Conservation (phyloP, 2,113 vertebrate genomes). For the Actinemys pallida region DNA sequence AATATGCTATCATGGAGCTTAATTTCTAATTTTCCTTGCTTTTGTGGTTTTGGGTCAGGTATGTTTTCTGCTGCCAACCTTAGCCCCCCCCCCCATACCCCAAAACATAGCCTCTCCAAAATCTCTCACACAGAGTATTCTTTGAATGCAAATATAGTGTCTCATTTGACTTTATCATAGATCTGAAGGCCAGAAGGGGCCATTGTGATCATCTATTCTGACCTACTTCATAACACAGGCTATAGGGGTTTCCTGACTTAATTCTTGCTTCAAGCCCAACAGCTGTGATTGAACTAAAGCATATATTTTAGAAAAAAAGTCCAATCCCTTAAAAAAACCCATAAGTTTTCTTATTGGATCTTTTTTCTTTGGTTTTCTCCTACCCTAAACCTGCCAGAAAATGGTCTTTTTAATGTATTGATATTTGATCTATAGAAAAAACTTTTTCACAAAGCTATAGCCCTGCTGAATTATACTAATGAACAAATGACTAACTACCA, state of each 20-base stretch:
- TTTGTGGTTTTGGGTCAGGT: neutral
- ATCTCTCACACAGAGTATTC: neutral
- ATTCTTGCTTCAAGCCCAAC: neutral
- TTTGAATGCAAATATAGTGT: neutral
- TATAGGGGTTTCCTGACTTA: neutral
- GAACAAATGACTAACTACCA: slow-evolving; percentile 4
- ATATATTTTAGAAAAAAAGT: neutral
- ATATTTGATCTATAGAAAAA: neutral
- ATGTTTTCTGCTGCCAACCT: accelerated
- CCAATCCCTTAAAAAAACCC: accelerated
- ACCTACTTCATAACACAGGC: accelerated
- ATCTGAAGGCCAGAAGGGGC: neutral
- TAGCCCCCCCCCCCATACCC: neutral
- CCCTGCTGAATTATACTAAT: neutral
- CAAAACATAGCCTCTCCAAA: neutral
- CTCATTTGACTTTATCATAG: neutral
- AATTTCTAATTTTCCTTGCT: accelerated
- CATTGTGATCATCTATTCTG: neutral
- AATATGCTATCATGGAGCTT: accelerated
- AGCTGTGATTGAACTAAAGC: neutral
- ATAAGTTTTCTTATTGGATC: neutral
- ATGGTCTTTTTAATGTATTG: neutral
- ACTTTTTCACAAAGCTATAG: neutral
- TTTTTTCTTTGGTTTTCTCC: accelerated
- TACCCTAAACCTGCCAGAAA: neutral